phyloP scores from a whole-genome alignment of 2,797 vertebrate genomes.

The Sebastes steindachneri region DNA sequence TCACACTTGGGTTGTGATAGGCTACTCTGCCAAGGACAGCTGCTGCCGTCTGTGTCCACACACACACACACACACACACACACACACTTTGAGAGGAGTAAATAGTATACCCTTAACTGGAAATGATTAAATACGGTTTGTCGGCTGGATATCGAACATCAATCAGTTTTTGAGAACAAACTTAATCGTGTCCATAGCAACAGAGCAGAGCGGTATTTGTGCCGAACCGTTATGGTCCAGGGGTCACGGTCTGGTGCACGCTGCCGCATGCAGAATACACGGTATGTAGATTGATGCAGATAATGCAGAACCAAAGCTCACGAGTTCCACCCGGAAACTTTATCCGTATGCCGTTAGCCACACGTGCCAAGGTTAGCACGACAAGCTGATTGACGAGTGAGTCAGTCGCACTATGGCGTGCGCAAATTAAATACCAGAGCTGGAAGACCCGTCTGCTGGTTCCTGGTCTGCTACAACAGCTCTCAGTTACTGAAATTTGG shows the following conservation, averaged over 20 bases:
- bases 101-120: background rate
- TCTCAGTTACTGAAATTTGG: background rate
- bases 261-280: background rate
- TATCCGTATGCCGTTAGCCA: background rate
- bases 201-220: background rate
- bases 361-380: background rate
- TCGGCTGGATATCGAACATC: background rate
- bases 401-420: background rate
- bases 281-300: background rate
- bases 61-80: background rate
- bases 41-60: background rate
- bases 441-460: background rate
- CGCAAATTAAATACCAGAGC: background rate
- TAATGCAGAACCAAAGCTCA: background rate
- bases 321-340: background rate
- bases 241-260: background rate
- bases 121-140: background rate
- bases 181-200: background rate
- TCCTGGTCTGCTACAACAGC: background rate
- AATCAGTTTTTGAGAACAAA: background rate
- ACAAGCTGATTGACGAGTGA: background rate
- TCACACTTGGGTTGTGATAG: background rate
- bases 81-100: too few relatives aligned
- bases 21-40: background rate
- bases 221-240: background rate